Evolutionary conservation across 2,888 invertebrate genomes (phyloP), one percentile per base, ranked within the genome.

Genomic region (Acronicta psi): DNA sequence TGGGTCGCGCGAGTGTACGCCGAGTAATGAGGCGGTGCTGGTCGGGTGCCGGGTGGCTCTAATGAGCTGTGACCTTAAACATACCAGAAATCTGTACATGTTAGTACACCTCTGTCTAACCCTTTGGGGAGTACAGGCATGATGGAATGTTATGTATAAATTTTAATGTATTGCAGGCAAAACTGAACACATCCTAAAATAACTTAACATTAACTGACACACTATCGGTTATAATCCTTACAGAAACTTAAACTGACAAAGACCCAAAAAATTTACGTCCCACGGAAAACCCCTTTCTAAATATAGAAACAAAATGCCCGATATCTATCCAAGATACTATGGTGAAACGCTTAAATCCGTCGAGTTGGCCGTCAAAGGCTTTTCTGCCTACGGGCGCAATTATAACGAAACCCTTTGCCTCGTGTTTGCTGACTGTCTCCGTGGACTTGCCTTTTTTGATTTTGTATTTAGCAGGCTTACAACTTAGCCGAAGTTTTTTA

Each of bases 341-440:
- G 43, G 47, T 3, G 34, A 43, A 75, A 51, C 63, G 52, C 50
- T 73, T 61, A 73, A 75, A 64, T 51, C 65, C 42, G 46, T 46
- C 51, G 52, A 44, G 65, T 73, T 54, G 14, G 52, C 47, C 58
- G 56, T 76, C 73, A 74, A 74, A 74, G 76, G 77, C 69, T 38
- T 64, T 73, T 60, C 54, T 62, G 77, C 73, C 73, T 60, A 54
- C 58, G 69, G 73, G 59, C 45, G 62, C 77, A 74, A 73, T 74
- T 74, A 74, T 73, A 66, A 73, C 59, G 58, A 36, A 59, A 60
- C 74, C 66, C 59, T 68, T 73, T 76, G 58, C 54, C 54, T 56
- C 49, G 54, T 69, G 66, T 76, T 69, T 63, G 62, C 56, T 38
- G 16, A 54, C 56, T 34, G 54, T 72, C 73, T 72, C 72, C 57